Evolutionary conservation across 2,888 invertebrate genomes (phyloP).

Genomic region (Heterodera filipjevi): DNA sequence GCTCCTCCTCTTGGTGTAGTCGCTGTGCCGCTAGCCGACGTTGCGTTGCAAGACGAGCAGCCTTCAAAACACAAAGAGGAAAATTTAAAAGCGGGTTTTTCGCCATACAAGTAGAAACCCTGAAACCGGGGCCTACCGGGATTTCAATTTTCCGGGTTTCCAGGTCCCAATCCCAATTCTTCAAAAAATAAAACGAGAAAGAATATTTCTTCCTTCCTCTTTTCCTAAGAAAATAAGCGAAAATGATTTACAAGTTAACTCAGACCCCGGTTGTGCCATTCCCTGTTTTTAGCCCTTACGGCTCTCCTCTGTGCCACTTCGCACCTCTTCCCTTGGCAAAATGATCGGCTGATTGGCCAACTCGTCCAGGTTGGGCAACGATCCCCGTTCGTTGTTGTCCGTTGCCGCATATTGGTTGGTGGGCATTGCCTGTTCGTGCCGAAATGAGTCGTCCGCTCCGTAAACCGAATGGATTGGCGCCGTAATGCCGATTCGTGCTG

Average conservation of each 20-base stretch:
- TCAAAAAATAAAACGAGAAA: too few relatives aligned
- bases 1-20: conserved; percentile 86
- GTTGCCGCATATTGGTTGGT: background rate
- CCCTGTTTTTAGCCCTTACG: background rate
- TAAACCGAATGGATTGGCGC: conserved; percentile 32
- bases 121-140: too few relatives aligned
- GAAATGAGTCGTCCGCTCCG: conserved; percentile 32
- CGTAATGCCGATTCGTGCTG: conserved; percentile 48
- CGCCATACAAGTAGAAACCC: too few relatives aligned
- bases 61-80: background rate
- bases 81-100: too few relatives aligned
- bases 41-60: conserved; percentile 82
- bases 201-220: too few relatives aligned
- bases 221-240: too few relatives aligned
- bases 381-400: conserved; percentile 71
- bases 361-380: conserved; percentile 80
- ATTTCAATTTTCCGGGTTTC: too few relatives aligned
- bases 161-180: too few relatives aligned
- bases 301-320: conserved; percentile 68
- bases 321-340: conserved; percentile 48
- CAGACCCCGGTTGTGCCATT: too few relatives aligned
- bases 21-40: conserved; percentile 90
- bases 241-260: too few relatives aligned
- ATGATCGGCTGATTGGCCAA: conserved; percentile 74
- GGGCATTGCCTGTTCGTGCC: conserved; percentile 13